These are phyloP conservation scores for Armadillidium nasatum DNA, from an alignment of 1,140 invertebrate genomes.

Conservation along the genomic window DNA sequence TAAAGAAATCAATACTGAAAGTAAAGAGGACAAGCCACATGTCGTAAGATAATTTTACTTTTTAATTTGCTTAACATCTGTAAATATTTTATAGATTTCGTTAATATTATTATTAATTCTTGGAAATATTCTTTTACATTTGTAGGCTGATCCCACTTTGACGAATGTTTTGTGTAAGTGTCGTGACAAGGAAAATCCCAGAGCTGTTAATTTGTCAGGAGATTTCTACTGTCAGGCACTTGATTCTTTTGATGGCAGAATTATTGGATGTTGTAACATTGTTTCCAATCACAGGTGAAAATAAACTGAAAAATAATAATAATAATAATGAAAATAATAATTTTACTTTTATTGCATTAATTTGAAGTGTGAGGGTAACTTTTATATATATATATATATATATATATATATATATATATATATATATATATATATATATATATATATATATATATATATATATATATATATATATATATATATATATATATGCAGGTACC, in stretches of 20 bases:
- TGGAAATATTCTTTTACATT: background rate
- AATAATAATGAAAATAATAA: too few species aligned
- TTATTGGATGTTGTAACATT: constrained; percentile 74
- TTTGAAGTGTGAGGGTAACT: too few species aligned
- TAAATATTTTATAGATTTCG: too few species aligned
- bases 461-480: too few species aligned
- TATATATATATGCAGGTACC: constrained; percentile 47
- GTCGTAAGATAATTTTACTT: background rate
- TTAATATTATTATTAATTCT: too few species aligned
- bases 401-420: too few species aligned
- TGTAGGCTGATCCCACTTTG: constrained; percentile 36
- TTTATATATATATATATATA: too few species aligned
- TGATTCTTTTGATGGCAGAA: constrained; percentile 69
- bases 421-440: too few species aligned
- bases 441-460: too few species aligned
- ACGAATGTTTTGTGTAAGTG: constrained; percentile 42
- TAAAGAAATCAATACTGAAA: background rate
- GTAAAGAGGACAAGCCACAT: background rate
- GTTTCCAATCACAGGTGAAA: constrained; percentile 53
- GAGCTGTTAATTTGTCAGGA: constrained; percentile 31
- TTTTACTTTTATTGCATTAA: too few species aligned
- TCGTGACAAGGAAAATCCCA: constrained; percentile 32
- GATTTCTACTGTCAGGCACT: constrained; percentile 61
- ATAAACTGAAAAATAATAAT: background rate
- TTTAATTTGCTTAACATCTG: too few species aligned